A percentile compares a stretch with the other conserved stretches of the same genome.
These are phyloP conservation scores for Troglohyphantes excavatus DNA, from an alignment of 2,888 invertebrate species.

Conservation along the genomic window DNA sequence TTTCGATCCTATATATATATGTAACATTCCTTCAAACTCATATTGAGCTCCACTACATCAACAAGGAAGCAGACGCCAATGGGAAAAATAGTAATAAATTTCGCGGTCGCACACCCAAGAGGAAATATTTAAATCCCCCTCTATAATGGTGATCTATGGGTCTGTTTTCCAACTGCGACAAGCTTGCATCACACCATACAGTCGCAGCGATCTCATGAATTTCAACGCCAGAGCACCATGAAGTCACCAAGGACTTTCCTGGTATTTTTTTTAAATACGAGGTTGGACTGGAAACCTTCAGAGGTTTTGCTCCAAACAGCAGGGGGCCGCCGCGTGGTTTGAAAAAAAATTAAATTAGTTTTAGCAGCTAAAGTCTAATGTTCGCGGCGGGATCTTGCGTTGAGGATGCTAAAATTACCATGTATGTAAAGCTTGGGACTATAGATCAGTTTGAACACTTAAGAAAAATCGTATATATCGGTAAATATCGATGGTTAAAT, in stretches of 20 bases:
- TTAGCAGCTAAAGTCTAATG: neutral
- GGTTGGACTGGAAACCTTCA: neutral
- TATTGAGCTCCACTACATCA: neutral
- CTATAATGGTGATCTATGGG: conserved; percentile 28
- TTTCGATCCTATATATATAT: too few species aligned
- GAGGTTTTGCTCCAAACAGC: neutral
- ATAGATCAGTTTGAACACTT: too few species aligned
- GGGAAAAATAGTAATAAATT: neutral
- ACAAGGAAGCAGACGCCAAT: conserved; percentile 2
- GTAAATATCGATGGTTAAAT: too few species aligned
- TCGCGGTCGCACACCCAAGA: neutral
- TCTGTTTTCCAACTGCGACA: conserved; percentile 30
- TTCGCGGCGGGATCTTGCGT: neutral
- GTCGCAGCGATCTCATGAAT: too few species aligned
- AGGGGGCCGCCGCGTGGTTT: neutral
- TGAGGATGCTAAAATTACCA: neutral
- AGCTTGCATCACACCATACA: neutral
- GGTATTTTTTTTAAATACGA: neutral
- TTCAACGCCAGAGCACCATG: neutral
- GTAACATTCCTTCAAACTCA: neutral
- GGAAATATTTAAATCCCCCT: conserved; percentile 41
- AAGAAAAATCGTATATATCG: too few species aligned
- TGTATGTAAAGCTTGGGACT: neutral
- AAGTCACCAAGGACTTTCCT: neutral
- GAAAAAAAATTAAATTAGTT: conserved; percentile 1